phyloP scores from a whole-genome alignment of 2,888 invertebrate species.

The Dexiosoma caninum region DNA sequence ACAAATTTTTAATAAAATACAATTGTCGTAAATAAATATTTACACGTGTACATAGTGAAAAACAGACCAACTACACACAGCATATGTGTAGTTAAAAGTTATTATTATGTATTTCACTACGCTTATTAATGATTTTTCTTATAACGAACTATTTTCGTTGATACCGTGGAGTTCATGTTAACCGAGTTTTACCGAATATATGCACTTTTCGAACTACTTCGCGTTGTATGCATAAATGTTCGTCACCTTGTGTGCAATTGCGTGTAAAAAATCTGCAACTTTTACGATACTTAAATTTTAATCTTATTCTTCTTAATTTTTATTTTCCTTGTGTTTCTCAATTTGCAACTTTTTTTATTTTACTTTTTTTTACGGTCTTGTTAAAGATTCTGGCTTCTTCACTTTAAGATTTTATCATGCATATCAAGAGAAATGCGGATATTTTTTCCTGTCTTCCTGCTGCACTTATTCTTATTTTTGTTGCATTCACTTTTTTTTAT shows the following conservation, averaged over 20 bases:
- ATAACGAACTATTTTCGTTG: too few relatives aligned
- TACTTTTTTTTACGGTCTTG: constrained; percentile 1
- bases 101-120: too few relatives aligned
- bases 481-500: neutral
- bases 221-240: neutral
- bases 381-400: constrained; percentile 56
- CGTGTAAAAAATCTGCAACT: constrained; percentile 57
- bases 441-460: neutral
- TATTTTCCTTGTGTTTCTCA: neutral
- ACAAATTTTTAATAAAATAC: too few relatives aligned
- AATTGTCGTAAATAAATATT: too few relatives aligned
- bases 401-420: constrained; percentile 50
- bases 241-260: constrained; percentile 46
- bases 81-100: too few relatives aligned
- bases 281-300: constrained; percentile 50
- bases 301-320: constrained; percentile 27
- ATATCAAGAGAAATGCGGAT: constrained; percentile 47
- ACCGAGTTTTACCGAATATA: too few relatives aligned
- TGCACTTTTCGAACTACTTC: neutral
- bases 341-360: neutral
- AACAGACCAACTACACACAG: too few relatives aligned
- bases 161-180: too few relatives aligned
- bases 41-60: too few relatives aligned
- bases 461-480: constrained; percentile 15
- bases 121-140: too few relatives aligned